These are phyloP conservation scores for Apodemia duryi DNA, from an alignment of 2,888 invertebrate species.

Conservation along the genomic window DNA sequence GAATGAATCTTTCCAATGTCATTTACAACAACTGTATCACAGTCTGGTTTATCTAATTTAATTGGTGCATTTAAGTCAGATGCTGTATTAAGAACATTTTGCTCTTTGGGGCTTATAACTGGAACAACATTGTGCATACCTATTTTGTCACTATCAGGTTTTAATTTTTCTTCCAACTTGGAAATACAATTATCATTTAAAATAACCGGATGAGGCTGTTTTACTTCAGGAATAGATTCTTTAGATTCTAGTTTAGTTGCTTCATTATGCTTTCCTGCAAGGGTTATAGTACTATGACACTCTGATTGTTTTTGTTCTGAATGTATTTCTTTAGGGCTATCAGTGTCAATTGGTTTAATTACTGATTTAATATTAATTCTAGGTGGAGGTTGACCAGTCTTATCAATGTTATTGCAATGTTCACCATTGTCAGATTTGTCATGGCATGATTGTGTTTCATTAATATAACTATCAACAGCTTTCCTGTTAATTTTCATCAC, in stretches of 20 bases:
- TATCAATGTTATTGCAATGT: conserved; percentile 46
- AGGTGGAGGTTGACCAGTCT: conserved; percentile 43
- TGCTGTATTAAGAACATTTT: conserved; percentile 16
- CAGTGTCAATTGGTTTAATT: conserved; percentile 35
- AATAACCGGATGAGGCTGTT: conserved; percentile 5
- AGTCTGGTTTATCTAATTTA: conserved; percentile 20
- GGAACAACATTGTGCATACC: background rate
- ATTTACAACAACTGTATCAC: conserved; percentile 15
- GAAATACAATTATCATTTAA: conserved; percentile 26
- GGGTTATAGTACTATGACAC: background rate
- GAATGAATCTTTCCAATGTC: conserved; percentile 17
- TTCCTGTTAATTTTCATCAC: conserved; percentile 72
- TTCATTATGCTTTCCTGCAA: background rate
- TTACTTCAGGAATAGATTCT: background rate
- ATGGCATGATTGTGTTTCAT: conserved; percentile 39
- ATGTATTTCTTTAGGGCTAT: conserved; percentile 28
- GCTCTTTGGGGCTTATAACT: conserved; percentile 12
- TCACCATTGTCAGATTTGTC: conserved; percentile 39
- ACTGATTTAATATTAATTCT: conserved; percentile 60
- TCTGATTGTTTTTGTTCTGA: conserved; percentile 19
- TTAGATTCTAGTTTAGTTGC: background rate
- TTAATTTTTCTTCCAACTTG: conserved; percentile 11
- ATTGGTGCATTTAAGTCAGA: conserved; percentile 17
- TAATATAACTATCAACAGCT: conserved; percentile 49
- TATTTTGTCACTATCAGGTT: background rate